Evolutionary conservation across 1,140 invertebrate species (phyloP), one percentile per base, ranked within the genome.

Genomic region (Drosophila bifasciata): DNA sequence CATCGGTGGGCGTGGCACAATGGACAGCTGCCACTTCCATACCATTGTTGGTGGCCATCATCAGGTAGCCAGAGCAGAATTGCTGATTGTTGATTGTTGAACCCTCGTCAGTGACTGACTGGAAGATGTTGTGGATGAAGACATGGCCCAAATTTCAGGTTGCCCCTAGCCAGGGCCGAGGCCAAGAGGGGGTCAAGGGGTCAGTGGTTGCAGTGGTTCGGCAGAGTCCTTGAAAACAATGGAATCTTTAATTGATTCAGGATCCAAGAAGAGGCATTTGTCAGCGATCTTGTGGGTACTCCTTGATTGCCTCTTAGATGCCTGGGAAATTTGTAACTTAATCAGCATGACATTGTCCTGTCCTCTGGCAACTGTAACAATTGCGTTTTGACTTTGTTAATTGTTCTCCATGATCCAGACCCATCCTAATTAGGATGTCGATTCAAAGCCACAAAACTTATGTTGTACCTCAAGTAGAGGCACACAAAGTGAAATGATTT

Each of bases 181-280:
- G 64, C 75, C 46, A 73, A 72, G n/a, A 72, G 80, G 80, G 80
- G 80, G 81, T 84, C 80, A 84, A 80, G 76, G 73, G 80, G 81
- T 76, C 80, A 86, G 46, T 5, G 8, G 32, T 36, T 5, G 32
- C 9, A 3, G 8, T 23, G 23, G 52, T 73, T 63, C 45, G 70
- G 49, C 62, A 53, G 59, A 53, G 59, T 48, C 8, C 32, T 3
- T n/a, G 15, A 25, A 69, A 79, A 84, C 81, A 84, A 84, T 86
- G 81, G 32, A 39, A 3, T 36, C 48, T 61, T 63, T 86, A 84
- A 84, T 74, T 85, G 77, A 86, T 73, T 76, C 52, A 55, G 51
- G 61, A 39, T 60, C 5, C 23, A 44, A 25, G 58, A 52, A 41
- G 19, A 25, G 19, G 55, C 64, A 84, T 85, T 85, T 84, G 79